A percentile compares a stretch with the other conserved stretches of the same genome.
Conservation (phyloP, 2,797 vertebrate genomes). For the Acipenser transmontanus region DNA sequence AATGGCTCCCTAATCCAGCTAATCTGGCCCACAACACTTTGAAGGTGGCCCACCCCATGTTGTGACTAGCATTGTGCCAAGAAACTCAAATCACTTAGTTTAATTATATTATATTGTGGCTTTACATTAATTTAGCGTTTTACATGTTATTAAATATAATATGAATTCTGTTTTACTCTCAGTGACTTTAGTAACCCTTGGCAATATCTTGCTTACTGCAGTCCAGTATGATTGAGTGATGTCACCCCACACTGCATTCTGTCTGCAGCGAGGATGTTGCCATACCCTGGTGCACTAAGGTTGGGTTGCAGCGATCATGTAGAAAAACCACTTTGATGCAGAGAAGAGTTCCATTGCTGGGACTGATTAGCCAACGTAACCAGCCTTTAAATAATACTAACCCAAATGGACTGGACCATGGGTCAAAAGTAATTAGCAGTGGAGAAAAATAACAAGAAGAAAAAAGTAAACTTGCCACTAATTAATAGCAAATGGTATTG, state of each 20-base stretch:
- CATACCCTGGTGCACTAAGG: background rate
- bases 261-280: background rate
- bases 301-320: background rate
- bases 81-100: constrained; percentile 20
- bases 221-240: too few species aligned
- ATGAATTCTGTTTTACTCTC: too few species aligned
- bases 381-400: constrained; percentile 8
- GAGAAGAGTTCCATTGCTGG: constrained; percentile 4
- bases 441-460: constrained; percentile 5
- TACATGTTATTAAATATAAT: too few species aligned
- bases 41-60: constrained; percentile 72
- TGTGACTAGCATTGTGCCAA: constrained; percentile 7
- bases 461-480: background rate
- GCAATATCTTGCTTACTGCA: too few species aligned
- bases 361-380: constrained; percentile 5
- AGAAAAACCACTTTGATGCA: constrained; percentile 9
- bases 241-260: background rate
- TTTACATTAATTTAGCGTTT: too few species aligned
- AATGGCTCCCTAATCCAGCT: constrained; percentile 85
- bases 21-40: constrained; percentile 89
- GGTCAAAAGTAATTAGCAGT: constrained; percentile 12
- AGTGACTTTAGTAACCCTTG: too few species aligned
- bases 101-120: constrained; percentile 10
- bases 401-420: constrained; percentile 14
- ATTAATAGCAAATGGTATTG: constrained; percentile 14